phyloP scores from a whole-genome alignment of 1,140 invertebrate species.

The Pseudachorutes palmiensis region DNA sequence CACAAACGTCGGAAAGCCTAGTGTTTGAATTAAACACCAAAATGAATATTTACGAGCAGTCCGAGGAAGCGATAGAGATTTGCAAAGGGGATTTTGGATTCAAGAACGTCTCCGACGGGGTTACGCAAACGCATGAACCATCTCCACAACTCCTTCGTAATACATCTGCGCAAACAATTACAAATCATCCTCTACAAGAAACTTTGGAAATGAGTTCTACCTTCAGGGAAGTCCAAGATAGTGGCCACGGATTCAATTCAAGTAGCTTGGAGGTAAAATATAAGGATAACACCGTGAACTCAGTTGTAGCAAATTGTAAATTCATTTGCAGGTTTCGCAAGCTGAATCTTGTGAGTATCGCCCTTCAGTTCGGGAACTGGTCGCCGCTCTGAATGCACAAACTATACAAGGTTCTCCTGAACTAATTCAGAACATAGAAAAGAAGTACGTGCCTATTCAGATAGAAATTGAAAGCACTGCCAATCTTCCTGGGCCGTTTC shows the following conservation, averaged over 20 bases:
- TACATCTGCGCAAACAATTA: neutral
- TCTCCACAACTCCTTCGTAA: slow-evolving; percentile 4
- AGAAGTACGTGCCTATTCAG: neutral
- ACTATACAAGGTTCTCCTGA: neutral
- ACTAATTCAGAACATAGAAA: neutral
- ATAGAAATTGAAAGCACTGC: neutral
- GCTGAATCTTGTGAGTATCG: neutral
- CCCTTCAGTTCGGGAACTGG: neutral
- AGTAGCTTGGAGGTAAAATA: neutral
- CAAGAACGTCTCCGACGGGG: neutral
- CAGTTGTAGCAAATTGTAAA: neutral
- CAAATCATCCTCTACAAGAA: neutral
- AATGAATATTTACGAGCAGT: neutral
- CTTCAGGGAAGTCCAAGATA: no score
- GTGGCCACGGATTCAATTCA: neutral
- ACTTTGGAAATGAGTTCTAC: neutral
- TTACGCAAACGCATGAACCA: neutral
- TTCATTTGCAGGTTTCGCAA: no score
- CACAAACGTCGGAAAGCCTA: neutral
- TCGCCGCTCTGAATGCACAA: neutral
- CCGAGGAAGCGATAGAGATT: neutral
- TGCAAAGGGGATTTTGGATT: neutral
- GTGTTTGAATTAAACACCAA: neutral
- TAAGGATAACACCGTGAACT: neutral
- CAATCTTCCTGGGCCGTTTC: neutral